These are phyloP conservation scores for Polietes domitor DNA, from an alignment of 2,888 invertebrate genomes.

Conservation along the genomic window DNA sequence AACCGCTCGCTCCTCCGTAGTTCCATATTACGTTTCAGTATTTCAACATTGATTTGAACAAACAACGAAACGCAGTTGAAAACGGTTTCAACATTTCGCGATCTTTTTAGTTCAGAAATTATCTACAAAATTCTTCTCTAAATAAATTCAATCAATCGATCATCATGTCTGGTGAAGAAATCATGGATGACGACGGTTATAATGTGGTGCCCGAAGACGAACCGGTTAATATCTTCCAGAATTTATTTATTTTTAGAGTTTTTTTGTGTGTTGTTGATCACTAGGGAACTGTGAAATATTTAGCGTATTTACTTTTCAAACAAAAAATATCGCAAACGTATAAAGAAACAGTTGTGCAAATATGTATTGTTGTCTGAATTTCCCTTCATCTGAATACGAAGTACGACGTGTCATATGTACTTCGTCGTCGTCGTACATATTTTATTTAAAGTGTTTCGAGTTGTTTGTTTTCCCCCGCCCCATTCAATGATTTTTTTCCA, in stretches of 20 bases:
- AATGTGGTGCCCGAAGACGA: conserved; percentile 64
- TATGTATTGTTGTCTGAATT: not conserved
- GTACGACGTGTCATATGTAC: conserved; percentile 29
- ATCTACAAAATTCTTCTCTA: no score
- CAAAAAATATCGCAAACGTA: not conserved
- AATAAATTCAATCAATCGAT: no score
- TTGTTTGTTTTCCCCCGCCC: not conserved
- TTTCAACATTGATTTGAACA: conserved; percentile 29
- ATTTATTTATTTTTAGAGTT: conserved; percentile 1
- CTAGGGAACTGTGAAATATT: not conserved
- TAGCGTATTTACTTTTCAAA: no score
- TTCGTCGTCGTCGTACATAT: no score
- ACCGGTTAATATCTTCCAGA: conserved; percentile 55
- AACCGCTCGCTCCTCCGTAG: conserved; percentile 39
- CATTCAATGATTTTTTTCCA: not conserved
- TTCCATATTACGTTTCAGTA: conserved; percentile 42
- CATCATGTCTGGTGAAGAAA: conserved; percentile 55
- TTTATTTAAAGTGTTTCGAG: not conserved
- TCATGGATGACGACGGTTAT: conserved; percentile 61
- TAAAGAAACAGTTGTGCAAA: conserved; percentile 4
- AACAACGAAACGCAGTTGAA: not conserved
- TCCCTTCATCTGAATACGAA: not conserved
- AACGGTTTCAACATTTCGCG: conserved; percentile 8
- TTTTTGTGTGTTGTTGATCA: not conserved
- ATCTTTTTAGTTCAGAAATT: conserved; percentile 10